Evolutionary conservation across 1,140 invertebrate genomes (phyloP), one percentile per base, ranked within the genome.

Genomic region (Drosophila pallidifrons): DNA sequence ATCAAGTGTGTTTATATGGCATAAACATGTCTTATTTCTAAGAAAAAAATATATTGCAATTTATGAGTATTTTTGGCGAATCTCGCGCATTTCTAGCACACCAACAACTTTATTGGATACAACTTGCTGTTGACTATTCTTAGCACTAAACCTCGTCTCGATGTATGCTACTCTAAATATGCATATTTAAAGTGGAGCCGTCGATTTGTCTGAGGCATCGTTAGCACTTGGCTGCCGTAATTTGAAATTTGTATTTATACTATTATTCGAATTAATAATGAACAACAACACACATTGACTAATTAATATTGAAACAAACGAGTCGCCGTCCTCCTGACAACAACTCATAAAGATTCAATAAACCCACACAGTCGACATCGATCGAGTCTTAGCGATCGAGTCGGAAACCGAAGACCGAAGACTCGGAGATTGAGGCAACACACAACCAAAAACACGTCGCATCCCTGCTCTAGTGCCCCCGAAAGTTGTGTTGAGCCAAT

Each of bases 231-330:
- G 38, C 61, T 71, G 69, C 49, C 60, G 68, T 66, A 87, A 72
- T 79, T 79, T 70, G 75, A 88, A 75, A 83, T 87, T 66, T 52
- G 38, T 88, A 64, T 82, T 83, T 81, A 83, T 75, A 67, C 68
- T 32, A 54, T 49, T 73, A 55, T 75, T 32, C 49, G 61, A 64
- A 72, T 77, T 38, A 72, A 70, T 83, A 88, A 83, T 75, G 68
- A 83, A 73, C 66, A 83, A 69, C 66, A 59, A 46, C 28, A 74
- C 68, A 66, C 82, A 71, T 79, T 79, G 54, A 80, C 83, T 88
- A 87, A 87, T 88, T 87, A 82, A 82, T 80, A 82, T 87, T 79
- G 30, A 88, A 87, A 82, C 82, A 82, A 87, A 74, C 65, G 35
- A 55, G 57, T 66, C 49, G 58, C 28, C 59, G 35, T 38, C 41